These are phyloP conservation scores for Macroramphosus scolopax DNA, from an alignment of 2,797 vertebrate species.

Conservation along the genomic window DNA sequence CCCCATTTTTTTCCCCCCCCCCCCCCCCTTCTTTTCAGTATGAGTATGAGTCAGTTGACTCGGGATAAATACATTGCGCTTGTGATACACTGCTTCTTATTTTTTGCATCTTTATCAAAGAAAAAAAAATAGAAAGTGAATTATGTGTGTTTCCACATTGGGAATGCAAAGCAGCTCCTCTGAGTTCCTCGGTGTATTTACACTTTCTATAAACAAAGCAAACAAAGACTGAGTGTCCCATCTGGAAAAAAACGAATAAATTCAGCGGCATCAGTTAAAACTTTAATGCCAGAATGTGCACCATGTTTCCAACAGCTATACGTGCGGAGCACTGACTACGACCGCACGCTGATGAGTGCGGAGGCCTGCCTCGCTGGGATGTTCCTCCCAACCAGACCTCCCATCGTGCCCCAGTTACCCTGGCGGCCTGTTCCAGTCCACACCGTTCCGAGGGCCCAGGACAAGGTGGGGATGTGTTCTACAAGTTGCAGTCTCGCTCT, in stretches of 20 bases:
- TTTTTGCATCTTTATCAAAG: conserved; percentile 34
- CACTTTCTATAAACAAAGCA: conserved; percentile 24
- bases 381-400: conserved; percentile 72
- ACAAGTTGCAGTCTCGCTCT: neutral
- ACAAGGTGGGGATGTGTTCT: conserved; percentile 77
- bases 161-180: conserved; percentile 24
- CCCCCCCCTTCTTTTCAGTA: conserved; percentile 33
- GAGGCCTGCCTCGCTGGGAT: conserved; percentile 84
- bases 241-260: conserved; percentile 10
- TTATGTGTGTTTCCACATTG: conserved; percentile 4
- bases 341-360: conserved; percentile 84
- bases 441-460: conserved; percentile 78
- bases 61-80: conserved; percentile 25
- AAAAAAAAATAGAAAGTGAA: conserved; percentile 25
- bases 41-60: conserved; percentile 48
- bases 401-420: conserved; percentile 72
- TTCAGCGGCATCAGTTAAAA: neutral
- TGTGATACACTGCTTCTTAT: conserved; percentile 24
- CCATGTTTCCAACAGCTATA: conserved; percentile 72
- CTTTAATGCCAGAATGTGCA: conserved; percentile 4
- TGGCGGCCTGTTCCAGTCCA: conserved; percentile 85
- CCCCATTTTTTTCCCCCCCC: too few relatives aligned
- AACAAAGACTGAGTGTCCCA: conserved; percentile 8
- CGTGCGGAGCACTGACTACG: conserved; percentile 84
- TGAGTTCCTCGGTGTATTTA: conserved; percentile 16